Percentiles rank a stretch among this genome's conserved stretches.
Evolutionary conservation across 2,113 vertebrate genomes (phyloP).

Genomic region (Eudyptes chrysolophus): DNA sequence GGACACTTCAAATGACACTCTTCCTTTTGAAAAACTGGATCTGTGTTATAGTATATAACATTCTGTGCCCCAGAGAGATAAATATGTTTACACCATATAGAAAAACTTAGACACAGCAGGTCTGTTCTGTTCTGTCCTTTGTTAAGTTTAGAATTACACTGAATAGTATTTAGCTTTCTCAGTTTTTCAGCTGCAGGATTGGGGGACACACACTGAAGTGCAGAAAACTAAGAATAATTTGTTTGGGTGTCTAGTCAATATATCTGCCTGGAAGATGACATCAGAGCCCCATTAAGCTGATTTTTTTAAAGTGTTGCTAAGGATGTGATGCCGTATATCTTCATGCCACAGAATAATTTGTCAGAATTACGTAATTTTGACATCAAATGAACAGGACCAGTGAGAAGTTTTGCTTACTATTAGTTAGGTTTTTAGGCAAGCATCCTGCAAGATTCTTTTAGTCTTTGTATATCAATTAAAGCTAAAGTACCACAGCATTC

Average conservation of each 20-base stretch:
- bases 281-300: background rate
- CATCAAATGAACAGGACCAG: background rate
- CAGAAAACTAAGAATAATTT: slow-evolving; percentile 18
- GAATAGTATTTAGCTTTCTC: background rate
- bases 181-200: background rate
- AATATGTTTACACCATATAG: background rate
- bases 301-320: background rate
- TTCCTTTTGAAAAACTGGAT: background rate
- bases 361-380: background rate
- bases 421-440: slow-evolving; percentile 1
- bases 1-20: background rate
- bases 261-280: background rate
- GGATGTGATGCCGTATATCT: background rate
- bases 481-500: background rate
- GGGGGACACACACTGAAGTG: background rate
- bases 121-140: background rate
- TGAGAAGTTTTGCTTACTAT: background rate
- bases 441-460: background rate
- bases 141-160: background rate
- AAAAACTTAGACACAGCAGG: background rate
- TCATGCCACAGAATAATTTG: background rate
- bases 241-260: background rate
- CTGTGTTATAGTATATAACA: background rate
- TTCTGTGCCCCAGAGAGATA: background rate
- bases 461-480: background rate